Base-by-base conservation (phyloP, 2,888 invertebrate species). In the Caenorhabditis macrosperma region DNA sequence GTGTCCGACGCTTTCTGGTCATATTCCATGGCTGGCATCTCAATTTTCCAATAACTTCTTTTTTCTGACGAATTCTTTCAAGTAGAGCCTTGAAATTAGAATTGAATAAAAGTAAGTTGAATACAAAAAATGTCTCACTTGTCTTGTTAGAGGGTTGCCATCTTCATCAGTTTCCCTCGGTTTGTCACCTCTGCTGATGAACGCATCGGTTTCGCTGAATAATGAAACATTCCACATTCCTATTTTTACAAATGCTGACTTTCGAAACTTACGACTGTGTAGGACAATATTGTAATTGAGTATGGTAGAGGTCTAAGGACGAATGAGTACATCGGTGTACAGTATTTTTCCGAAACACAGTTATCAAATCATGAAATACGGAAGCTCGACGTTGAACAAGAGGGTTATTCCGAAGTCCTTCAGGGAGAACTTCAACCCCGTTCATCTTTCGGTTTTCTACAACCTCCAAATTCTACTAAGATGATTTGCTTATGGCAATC, bases 21-120 rank as follows among this genome's bases (percentile, higher is more conserved):
- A 92, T 91, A 48, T 85, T 87, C 92, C 92, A 91, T 22, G 91
- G 87, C 75, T 91, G 91, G 48, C 82, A 87, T 44, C 91, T 85
- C 26, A 92, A 74, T 68, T 89, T 91, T 48, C 89, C 90, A 44
- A 91, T 91, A 35, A 92, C 90, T 66, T 91, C 91, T 76, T 91
- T 91, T 84, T 91, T 91, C 67, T 91, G 85, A 6, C 90, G 85
- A 30, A 91, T 91, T 74, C 91, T 88, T 38, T 91, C 90, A 66
- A 91, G 82, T 6, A 92, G 85, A 10, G 84, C 84, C 78, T 81
- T 24, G 38, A 79, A 17, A 22, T 3, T 15, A 22, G n/a, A 6
- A 38, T 26, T 6, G 26, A 38, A 33, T 5, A 28, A n/a, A 15
- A 35, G 30, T 38, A 24, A 52, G 59, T 59, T 17, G n/a, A 10